A percentile compares a stretch with the other conserved stretches of the same genome.
Conservation (phyloP, 2,888 invertebrate species). For the Frankliniella intonsa region DNA sequence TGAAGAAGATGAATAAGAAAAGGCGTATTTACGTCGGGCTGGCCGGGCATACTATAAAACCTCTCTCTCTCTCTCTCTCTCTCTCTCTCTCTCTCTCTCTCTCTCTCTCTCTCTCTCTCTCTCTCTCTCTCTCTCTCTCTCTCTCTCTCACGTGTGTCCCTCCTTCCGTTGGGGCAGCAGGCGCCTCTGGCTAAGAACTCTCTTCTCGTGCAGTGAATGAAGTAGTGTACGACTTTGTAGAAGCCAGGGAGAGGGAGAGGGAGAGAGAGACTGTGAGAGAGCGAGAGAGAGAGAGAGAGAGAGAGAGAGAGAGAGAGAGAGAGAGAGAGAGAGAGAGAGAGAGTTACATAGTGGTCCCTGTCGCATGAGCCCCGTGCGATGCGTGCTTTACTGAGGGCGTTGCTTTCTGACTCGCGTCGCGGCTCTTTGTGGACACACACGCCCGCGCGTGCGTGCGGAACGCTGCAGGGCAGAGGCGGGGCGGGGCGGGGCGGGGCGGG, state of each 20-base stretch:
- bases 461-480: background rate
- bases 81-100: constrained; percentile 18
- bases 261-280: background rate
- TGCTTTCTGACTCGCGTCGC: background rate
- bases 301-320: background rate
- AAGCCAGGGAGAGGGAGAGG: background rate
- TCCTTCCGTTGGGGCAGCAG: background rate
- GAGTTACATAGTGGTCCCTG: background rate
- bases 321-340: background rate
- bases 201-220: too few species aligned
- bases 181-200: too few species aligned
- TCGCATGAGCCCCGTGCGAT: background rate
- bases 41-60: too few species aligned
- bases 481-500: background rate
- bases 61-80: constrained; percentile 16
- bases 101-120: constrained; percentile 18
- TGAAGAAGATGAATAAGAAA: too few species aligned
- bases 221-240: too few species aligned
- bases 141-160: background rate
- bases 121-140: constrained; percentile 18
- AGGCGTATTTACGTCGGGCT: too few species aligned
- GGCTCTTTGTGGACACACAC: background rate
- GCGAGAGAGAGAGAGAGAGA: background rate
- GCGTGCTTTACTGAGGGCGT: too few species aligned
- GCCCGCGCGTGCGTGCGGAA: background rate